Evolutionary conservation across 2,113 vertebrate species (phyloP).

Genomic region (Eulemur rufifrons): DNA sequence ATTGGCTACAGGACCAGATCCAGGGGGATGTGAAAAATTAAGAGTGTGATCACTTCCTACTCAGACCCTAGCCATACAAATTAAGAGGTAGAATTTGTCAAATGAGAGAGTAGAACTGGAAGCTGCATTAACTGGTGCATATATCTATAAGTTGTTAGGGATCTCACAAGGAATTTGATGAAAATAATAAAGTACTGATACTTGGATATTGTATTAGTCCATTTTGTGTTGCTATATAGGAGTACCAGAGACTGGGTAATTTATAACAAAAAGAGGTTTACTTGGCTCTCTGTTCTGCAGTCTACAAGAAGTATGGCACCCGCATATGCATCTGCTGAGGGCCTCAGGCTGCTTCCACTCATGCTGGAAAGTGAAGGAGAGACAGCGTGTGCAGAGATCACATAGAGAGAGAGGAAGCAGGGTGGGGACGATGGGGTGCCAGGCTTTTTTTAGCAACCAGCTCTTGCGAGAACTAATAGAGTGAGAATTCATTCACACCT

Average conservation of each 20-base stretch:
- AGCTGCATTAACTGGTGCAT: neutral
- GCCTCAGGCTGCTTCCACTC: neutral
- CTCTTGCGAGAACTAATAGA: neutral
- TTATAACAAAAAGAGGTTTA: neutral
- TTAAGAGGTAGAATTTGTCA: neutral
- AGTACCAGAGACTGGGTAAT: neutral
- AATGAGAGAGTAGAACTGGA: neutral
- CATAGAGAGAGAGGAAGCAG: neutral
- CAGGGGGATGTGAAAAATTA: neutral
- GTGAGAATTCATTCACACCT: neutral
- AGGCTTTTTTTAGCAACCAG: neutral
- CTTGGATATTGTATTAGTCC: neutral
- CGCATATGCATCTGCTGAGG: neutral
- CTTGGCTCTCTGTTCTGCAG: neutral
- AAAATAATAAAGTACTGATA: conserved; percentile 7
- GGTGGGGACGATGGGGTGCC: neutral
- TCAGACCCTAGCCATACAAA: neutral
- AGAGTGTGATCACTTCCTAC: neutral
- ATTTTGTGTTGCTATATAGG: neutral
- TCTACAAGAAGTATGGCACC: neutral
- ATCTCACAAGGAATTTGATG: neutral
- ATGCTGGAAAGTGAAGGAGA: neutral
- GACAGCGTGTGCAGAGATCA: neutral
- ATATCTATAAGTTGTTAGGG: neutral
- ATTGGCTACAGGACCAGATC: neutral